These are phyloP conservation scores for Drosophila algonquin DNA, from an alignment of 2,888 invertebrate species.

Conservation along the genomic window DNA sequence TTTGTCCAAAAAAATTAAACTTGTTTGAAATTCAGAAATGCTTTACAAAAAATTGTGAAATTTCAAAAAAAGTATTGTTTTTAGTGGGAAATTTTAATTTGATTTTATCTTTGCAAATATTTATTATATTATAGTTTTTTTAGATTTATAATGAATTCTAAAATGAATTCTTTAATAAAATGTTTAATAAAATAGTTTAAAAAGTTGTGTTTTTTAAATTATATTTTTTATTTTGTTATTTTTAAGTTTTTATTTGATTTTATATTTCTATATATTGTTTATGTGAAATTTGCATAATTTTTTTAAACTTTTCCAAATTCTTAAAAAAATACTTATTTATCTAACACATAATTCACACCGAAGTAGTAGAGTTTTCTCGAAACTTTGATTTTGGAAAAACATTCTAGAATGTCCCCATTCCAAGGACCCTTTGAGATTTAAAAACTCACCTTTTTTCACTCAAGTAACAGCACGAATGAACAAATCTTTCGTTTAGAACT, in stretches of 20 bases:
- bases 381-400: neutral
- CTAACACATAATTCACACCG: neutral
- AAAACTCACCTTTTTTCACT: conserved; percentile 73
- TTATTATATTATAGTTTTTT: neutral
- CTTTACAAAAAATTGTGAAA: neutral
- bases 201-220: neutral
- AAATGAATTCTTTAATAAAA: neutral
- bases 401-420: conserved; percentile 7
- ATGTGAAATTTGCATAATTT: neutral
- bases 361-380: neutral
- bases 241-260: neutral
- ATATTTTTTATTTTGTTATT: neutral
- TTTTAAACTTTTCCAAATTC: neutral
- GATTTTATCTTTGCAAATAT: neutral
- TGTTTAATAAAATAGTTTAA: neutral
- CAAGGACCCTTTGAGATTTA: conserved; percentile 10
- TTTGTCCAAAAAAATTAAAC: neutral
- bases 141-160: neutral
- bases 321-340: neutral
- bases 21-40: neutral
- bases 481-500: conserved; percentile 49
- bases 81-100: neutral
- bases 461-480: conserved; percentile 56
- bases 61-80: accelerated
- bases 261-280: neutral